phyloP scores from a whole-genome alignment of 2,113 vertebrate genomes.

The Zapus hudsonius region DNA sequence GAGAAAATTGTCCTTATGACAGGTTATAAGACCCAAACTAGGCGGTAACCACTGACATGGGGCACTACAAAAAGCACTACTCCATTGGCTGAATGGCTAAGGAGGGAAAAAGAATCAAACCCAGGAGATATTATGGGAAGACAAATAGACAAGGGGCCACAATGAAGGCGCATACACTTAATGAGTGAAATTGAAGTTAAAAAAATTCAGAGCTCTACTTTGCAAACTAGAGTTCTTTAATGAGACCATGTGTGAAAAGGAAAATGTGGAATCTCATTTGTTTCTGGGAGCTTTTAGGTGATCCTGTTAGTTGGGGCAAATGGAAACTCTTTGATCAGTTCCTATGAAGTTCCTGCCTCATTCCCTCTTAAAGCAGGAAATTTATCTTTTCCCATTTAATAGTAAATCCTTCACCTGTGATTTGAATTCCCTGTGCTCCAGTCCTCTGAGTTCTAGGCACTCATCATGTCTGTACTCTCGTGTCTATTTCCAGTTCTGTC shows the following conservation, averaged over 20 bases:
- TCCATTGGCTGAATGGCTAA: no score
- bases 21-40: no score
- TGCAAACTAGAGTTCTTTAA: background rate
- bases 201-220: background rate
- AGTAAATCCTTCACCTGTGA: background rate
- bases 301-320: background rate
- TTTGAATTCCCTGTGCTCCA: background rate
- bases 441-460: background rate
- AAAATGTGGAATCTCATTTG: background rate
- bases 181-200: no score
- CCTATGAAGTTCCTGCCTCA: background rate
- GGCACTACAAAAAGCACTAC: no score
- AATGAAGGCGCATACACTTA: no score
- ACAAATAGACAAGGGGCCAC: no score
- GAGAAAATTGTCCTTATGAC: no score
- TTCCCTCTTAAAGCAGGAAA: background rate
- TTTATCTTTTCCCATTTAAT: background rate
- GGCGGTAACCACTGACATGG: no score
- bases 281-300: background rate
- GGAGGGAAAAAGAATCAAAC: no score
- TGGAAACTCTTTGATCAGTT: background rate
- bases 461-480: background rate
- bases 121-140: no score
- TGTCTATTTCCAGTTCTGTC: slow-evolving; percentile 13
- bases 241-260: background rate